Evolutionary conservation across 1,140 invertebrate species (phyloP), one percentile per base, ranked within the genome.

Genomic region (Drosophila rhopaloa): DNA sequence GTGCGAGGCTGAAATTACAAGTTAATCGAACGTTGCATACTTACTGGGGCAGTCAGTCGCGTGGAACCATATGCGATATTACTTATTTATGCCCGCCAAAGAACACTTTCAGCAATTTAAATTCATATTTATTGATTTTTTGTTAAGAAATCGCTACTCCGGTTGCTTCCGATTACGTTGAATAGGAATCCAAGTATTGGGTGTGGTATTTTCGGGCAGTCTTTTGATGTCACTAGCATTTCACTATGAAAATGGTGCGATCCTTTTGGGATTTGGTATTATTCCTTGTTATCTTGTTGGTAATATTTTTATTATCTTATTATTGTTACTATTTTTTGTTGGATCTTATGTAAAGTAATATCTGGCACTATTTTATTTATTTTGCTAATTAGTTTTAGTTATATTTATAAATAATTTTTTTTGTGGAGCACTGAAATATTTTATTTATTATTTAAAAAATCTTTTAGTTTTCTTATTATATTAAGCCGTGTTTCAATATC

Each of bases 21-120:
- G 50, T 77, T 81, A 84, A 81, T 75, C 82, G 57, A 53, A 51
- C 50, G 46, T 78, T 79, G 70, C 65, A 72, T 88, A 85, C 83
- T 82, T 88, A 88, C 83, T 38, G 65, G 75, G 37, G 58, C 41
- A 81, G 40, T 37, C 59, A 81, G 40, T 65, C 50, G 43, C 27
- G 38, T 58, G 63, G 59, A 84, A 68, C 57, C 46, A 74, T 56
- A 58, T 40, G 41, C 72, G 79, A 65, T 75, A 71, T 54, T 53
- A 62, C 72, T 44, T 76, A 76, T 71, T 71, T 76, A 62, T 75
- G 38, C 54, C 16, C 57, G 13, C 47, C 29, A 16, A 44, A 19
- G 47, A 53, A 47, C 40, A 61, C 48, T 46, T 66, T 76, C 41
- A 43, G 71, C 48, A 66, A 66, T 76, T 76, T 66, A 76, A 76